Conservation (phyloP, 2,888 invertebrate species). For the Lamproptera curius region DNA sequence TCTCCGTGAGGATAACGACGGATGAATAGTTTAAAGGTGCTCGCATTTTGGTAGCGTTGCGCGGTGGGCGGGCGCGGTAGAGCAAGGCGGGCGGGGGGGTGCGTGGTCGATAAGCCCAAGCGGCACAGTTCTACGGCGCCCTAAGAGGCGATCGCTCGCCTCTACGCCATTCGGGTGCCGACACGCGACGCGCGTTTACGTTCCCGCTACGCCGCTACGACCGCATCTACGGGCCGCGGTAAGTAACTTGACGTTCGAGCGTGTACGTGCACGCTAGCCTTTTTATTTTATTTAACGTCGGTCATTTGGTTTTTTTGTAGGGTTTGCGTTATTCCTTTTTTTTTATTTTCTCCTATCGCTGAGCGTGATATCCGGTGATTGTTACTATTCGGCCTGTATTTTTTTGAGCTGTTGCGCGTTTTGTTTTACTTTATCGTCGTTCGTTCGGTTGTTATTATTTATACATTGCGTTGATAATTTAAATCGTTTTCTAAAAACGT, state of each 20-base stretch:
- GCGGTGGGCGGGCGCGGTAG: conserved; percentile 54
- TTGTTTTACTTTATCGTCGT: not conserved
- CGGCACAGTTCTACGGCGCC: conserved; percentile 50
- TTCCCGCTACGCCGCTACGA: conserved; percentile 22
- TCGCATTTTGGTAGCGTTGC: conserved; percentile 62
- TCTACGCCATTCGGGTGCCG: not conserved
- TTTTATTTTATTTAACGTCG: not conserved
- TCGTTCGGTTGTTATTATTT: not conserved
- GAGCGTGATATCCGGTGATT: no score
- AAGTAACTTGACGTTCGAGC: conserved; percentile 17
- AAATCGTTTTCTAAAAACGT: not conserved
- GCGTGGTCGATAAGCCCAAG: conserved; percentile 61
- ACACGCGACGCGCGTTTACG: conserved; percentile 12
- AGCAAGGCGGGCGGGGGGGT: conserved; percentile 42
- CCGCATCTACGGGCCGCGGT: conserved; percentile 20
- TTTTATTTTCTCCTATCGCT: no score
- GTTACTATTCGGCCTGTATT: no score
- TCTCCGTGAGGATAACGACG: conserved; percentile 49
- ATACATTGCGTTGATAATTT: not conserved
- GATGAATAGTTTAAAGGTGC: conserved; percentile 64
- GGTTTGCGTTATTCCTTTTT: not conserved
- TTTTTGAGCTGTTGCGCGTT: no score
- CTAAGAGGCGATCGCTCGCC: conserved; percentile 41
- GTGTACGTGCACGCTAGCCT: not conserved
- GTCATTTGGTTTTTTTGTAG: not conserved